Base-by-base conservation (phyloP, 2,113 vertebrate species). In the Lanius ludovicianus region DNA sequence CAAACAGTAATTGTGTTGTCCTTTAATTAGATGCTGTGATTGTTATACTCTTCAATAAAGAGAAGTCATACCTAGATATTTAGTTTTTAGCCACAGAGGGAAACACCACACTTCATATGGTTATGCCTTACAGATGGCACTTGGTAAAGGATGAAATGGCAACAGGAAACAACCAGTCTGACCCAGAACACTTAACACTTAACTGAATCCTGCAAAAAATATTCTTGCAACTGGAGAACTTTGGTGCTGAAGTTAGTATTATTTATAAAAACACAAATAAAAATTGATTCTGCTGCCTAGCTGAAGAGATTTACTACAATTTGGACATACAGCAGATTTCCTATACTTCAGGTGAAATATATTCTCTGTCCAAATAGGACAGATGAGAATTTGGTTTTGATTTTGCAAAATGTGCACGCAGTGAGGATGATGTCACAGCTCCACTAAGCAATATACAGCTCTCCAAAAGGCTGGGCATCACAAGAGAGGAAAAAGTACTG, bases 11-110 rank as follows among this genome's bases (percentile, higher is more conserved):
- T 83, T 84, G 62, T 62, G 42, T 53, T 96, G 49, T 94, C 88
- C 93, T 97, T 92, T 97, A 97, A 97, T 97, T 93, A 97, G 69
- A 90, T 75, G 70, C 65, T 67, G 24, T 52, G 83, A 81, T 52
- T 65, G 63, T 44, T 87, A 60, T 33, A 68, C 68, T 86, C 44
- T 80, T 70, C 95, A 92, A 97, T 80, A 95, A 96, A 96, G 91
- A 96, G 96, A 91, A 97, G 89, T 69, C 4, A 7, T 89, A 96
- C 50, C 93, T 97, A 97, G 84, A 84, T 47, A 79, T 65, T 92
- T 86, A 46, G 42, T 46, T 82, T 95, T 81, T 37, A 50, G 76
- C 90, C 96, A 79, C 91, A 82, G 64, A 93, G 59, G 67, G 93
- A 93, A 95, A 89, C 82, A n/a, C 77, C 95, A 92, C 86, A 81